Evolutionary conservation across 2,113 vertebrate genomes (phyloP), one percentile per base, ranked within the genome.

Genomic region (Tenrec ecaudatus): DNA sequence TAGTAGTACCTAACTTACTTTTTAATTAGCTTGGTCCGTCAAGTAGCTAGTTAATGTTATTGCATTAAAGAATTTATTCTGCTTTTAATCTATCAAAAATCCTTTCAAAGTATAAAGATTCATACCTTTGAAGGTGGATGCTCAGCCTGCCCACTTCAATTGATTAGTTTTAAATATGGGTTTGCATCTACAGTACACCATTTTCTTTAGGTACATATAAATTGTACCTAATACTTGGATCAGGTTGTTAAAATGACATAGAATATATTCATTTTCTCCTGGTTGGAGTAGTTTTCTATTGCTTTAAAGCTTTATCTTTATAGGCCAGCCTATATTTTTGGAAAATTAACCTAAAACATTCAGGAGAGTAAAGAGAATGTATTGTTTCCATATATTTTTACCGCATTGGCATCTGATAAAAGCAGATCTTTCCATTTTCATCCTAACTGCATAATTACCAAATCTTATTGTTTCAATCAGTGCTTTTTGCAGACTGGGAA

Each of bases 101-200:
- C 33, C 31, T 60, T 79, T 43, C 14, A 73, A 27, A 81, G 64
- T 80, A 15, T 73, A n/a, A 84, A 43, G 31, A 43, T 47, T 5
- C 10, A 47, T 96, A 40, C 29, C 77, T 89, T 89, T 92, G 81
- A 94, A 89, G 85, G 57, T 43, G 78, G 87, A 36, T 38, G 16
- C 23, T 25, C 58, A 40, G 43, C 33, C 78, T 86, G 33, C 19
- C 31, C 29, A 77, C 73, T 10, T 94, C 60, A 89, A 9, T 66
- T 27, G 79, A 36, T 64, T 69, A 53, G 3, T 43, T 95, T 62
- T 68, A 79, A 86, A 75, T 47, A 85, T 19, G 53, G 12, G 29
- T 84, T 92, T 95, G 82, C 23, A 57, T 38, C 20, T 19, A 29
- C 20, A 62, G 25, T 25, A 29, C 25, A 87, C 36, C 36, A 8